These are phyloP conservation scores for Semotilus atromaculatus DNA, from an alignment of 2,797 vertebrate species.

Conservation along the genomic window DNA sequence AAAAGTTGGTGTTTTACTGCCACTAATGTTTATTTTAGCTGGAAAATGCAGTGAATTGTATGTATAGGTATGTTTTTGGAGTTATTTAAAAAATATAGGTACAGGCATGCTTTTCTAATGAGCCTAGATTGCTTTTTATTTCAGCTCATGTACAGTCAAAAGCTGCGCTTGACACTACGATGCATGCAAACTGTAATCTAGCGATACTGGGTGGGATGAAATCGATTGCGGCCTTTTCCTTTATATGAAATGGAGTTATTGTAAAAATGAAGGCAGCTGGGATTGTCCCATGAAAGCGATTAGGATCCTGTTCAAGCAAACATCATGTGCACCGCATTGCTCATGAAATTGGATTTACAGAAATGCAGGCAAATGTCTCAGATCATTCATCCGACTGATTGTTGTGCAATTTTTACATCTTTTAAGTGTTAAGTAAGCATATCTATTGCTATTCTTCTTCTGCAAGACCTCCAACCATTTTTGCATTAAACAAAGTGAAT, in stretches of 20 bases:
- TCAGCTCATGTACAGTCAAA: slow-evolving; percentile 39
- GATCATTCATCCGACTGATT: slow-evolving; percentile 51
- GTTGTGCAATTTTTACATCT: slow-evolving; percentile 27
- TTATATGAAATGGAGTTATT: slow-evolving; percentile 52
- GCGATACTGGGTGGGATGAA: slow-evolving; percentile 22
- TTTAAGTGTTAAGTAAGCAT: slow-evolving; percentile 23
- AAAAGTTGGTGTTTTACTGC: neutral
- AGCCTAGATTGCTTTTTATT: slow-evolving; percentile 19
- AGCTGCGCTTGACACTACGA: slow-evolving; percentile 25
- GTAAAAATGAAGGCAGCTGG: slow-evolving; percentile 42
- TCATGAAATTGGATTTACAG: slow-evolving; percentile 68
- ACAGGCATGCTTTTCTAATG: neutral
- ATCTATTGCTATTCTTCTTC: slow-evolving; percentile 3
- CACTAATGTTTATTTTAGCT: neutral
- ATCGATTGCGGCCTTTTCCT: slow-evolving; percentile 28
- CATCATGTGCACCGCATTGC: slow-evolving; percentile 70
- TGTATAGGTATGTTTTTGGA: neutral
- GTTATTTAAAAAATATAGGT: neutral
- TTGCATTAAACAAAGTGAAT: slow-evolving; percentile 14
- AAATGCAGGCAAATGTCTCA: slow-evolving; percentile 61
- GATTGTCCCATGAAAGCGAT: slow-evolving; percentile 71
- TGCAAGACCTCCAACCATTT: slow-evolving; percentile 1
- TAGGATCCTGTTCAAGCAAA: slow-evolving; percentile 59
- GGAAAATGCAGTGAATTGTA: neutral
- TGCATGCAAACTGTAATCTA: slow-evolving; percentile 29